These are phyloP conservation scores for Cephus cinctus DNA, from an alignment of 1,140 invertebrate genomes.

Conservation along the genomic window DNA sequence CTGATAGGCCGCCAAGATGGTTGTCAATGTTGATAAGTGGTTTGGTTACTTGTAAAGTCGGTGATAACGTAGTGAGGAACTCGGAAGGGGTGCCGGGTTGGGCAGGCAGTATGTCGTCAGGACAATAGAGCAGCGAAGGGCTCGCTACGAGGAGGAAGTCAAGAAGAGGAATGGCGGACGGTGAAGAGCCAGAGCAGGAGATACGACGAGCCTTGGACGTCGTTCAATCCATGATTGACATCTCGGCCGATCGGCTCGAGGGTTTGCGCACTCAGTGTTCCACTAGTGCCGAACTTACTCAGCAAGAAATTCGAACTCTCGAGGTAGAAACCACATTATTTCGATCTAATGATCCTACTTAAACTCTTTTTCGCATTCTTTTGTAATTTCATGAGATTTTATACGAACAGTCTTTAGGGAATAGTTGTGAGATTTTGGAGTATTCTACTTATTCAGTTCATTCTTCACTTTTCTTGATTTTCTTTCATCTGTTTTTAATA, in stretches of 20 bases:
- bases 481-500: too few species aligned
- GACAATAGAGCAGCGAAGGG: constrained; percentile 33
- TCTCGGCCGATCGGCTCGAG: constrained; percentile 87
- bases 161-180: constrained; percentile 56
- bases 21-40: constrained; percentile 33
- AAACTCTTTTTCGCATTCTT: not conserved
- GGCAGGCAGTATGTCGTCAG: not conserved
- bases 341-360: constrained; percentile 10
- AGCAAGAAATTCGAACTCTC: constrained; percentile 90
- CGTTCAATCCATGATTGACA: constrained; percentile 92
- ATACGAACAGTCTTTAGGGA: constrained; percentile 2
- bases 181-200: constrained; percentile 58
- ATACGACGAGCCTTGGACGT: constrained; percentile 60
- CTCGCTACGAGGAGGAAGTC: too few species aligned
- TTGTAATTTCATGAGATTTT: not conserved
- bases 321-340: constrained; percentile 65
- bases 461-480: too few species aligned
- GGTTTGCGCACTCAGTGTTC: constrained; percentile 89
- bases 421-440: too few species aligned
- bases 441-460: too few species aligned
- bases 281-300: constrained; percentile 87
- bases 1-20: constrained; percentile 33
- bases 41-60: constrained; percentile 29
- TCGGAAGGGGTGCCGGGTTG: not conserved
- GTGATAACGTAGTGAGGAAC: constrained; percentile 26